A percentile compares a stretch with the other conserved stretches of the same genome.
phyloP scores from a whole-genome alignment of 1,140 invertebrate species.

The Drosophila lacteicornis region DNA sequence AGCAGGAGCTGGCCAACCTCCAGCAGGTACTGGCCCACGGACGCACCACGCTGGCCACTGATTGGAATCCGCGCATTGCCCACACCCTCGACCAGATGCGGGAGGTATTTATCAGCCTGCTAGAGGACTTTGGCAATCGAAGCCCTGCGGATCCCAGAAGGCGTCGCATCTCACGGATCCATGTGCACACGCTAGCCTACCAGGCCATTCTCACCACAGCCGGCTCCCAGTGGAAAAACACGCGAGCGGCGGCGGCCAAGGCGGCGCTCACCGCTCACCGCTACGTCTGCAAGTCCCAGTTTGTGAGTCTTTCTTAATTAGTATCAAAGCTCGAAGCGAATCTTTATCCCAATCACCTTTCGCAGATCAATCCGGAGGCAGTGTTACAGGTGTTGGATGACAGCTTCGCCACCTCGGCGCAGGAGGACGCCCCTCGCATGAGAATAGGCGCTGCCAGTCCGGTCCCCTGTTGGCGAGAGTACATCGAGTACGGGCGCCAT shows the following conservation, averaged over 20 bases:
- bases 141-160: conserved; percentile 28
- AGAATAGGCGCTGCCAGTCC: conserved; percentile 89
- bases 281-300: conserved; percentile 92
- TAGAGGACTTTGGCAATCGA: conserved; percentile 71
- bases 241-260: conserved; percentile 92
- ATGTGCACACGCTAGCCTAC: conserved; percentile 94
- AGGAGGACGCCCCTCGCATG: conserved; percentile 85
- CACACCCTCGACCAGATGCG: conserved; percentile 94
- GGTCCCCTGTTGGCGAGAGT: conserved; percentile 94
- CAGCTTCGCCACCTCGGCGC: conserved; percentile 91
- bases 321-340: no score
- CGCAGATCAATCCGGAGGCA: conserved; percentile 89
- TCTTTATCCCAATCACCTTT: neutral
- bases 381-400: conserved; percentile 92
- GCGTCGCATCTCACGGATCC: conserved; percentile 90
- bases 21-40: conserved; percentile 89
- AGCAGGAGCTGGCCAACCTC: conserved; percentile 93
- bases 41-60: conserved; percentile 90
- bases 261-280: conserved; percentile 93
- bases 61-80: conserved; percentile 92
- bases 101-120: conserved; percentile 88
- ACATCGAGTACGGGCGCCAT: conserved; percentile 83
- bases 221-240: conserved; percentile 89
- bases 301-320: conserved; percentile 84
- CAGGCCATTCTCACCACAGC: conserved; percentile 92